Evolutionary conservation across 1,140 invertebrate genomes (phyloP), one percentile per base, ranked within the genome.

Genomic region (Andrena cerasifolii): DNA sequence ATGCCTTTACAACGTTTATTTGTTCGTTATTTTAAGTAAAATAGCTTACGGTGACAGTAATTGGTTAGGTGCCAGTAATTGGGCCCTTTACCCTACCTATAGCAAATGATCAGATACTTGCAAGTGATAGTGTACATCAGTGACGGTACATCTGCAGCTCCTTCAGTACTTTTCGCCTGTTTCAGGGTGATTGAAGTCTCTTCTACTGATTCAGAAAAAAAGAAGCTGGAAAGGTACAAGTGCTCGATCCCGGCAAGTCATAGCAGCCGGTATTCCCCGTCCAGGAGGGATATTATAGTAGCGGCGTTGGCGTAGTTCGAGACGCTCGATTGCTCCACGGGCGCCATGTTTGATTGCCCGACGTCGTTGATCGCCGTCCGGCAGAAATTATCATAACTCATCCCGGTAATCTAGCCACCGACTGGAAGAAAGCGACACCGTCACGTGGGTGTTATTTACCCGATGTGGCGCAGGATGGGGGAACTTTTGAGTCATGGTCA

Each of bases 361-460:
- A 89, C 86, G 90, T 89, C 88, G 89, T 90, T 91, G 89, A 90
- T 90, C 88, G 88, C 87, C 84, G 90, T 89, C 90, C 87, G 89
- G 84, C 88, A 89, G 86, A 79, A 90, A 90, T 91, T 90, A 90
- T 91, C 90, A 91, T 91, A 90, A 91, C 87, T 90, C 88, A 91
- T 87, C 87, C 88, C 83, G 79, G 88, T 85, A 90, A 90, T 90
- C 87, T 90, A 90, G 86, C 85, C 83, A 86, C 80, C 82, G 88
- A 84, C 80, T 89, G 87, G 86, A 89, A 90, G 89, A 90, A 89
- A 89, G 89, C 85, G 82, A 89, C 86, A 85, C 84, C 85, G 83
- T 67, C 68, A 87, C 85, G 89, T 90, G 88, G 89, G 87, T 88
- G 89, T 86, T 85, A 85, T 85, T 85, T 85, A 85, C 82, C 74